A percentile compares a stretch with the other conserved stretches of the same genome.
These are phyloP conservation scores for Lepidothrix coronata DNA, from an alignment of 2,113 vertebrate species.

Conservation along the genomic window DNA sequence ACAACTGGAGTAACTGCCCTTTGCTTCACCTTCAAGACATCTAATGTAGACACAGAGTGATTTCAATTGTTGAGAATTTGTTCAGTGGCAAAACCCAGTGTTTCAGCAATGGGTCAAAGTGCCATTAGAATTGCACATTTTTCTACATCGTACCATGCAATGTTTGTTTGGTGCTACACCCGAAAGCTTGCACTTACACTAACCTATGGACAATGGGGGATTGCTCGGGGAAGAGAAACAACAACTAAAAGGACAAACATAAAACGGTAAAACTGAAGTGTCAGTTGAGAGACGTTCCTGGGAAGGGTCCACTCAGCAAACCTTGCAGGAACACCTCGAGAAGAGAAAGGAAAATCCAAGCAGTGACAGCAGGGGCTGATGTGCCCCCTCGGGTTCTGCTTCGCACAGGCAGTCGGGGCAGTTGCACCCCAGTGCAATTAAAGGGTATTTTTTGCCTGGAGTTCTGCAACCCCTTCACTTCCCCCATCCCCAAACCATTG, in stretches of 20 bases:
- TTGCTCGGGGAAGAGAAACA: background rate
- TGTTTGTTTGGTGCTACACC: background rate
- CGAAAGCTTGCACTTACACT: background rate
- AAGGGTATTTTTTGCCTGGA: background rate
- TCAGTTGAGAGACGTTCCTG: background rate
- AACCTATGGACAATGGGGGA: background rate
- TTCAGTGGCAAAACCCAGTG: slow-evolving; percentile 39
- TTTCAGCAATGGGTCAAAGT: slow-evolving; percentile 52
- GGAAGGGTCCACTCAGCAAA: background rate
- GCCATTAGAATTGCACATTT: slow-evolving; percentile 52
- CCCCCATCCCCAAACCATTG: background rate
- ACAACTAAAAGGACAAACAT: background rate
- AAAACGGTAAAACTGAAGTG: background rate
- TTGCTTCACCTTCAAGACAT: slow-evolving; percentile 6
- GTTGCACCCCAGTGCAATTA: background rate
- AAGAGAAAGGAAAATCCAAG: background rate
- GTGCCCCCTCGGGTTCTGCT: background rate
- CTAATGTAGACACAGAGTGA: slow-evolving; percentile 14
- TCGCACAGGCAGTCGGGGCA: slow-evolving; percentile 5
- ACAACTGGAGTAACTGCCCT: slow-evolving; percentile 13
- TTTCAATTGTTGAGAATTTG: background rate
- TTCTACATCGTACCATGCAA: background rate
- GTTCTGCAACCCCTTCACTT: background rate
- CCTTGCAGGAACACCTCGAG: background rate
- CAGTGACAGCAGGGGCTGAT: background rate